Conservation (phyloP, 2,797 vertebrate genomes). For the Amniataba percoides region DNA sequence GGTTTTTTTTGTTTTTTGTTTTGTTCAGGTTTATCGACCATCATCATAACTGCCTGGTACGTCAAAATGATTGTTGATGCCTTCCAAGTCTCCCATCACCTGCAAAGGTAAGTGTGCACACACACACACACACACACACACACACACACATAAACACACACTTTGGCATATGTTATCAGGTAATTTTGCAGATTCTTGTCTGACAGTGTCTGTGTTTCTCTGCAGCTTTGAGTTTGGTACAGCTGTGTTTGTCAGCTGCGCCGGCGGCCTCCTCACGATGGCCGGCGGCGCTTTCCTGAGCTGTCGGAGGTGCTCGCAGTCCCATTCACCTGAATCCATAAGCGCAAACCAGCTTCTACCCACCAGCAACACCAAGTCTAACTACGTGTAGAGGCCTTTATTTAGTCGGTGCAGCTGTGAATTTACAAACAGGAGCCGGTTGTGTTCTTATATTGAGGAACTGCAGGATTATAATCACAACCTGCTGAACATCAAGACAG, state of each 20-base stretch:
- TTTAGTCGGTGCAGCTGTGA: not conserved
- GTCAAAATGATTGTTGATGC: conserved; percentile 65
- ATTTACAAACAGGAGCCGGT: not conserved
- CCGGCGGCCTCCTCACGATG: conserved; percentile 87
- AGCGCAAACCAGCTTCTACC: conserved; percentile 51
- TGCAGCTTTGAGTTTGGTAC: conserved; percentile 91
- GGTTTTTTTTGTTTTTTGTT: no score
- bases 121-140: conserved; percentile 10
- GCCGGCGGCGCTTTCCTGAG: conserved; percentile 89
- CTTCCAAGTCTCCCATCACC: conserved; percentile 35
- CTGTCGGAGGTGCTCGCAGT: conserved; percentile 82
- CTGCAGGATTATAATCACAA: conserved; percentile 13
- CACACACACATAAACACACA: conserved; percentile 16
- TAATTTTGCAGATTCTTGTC: not conserved
- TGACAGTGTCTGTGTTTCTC: conserved; percentile 9
- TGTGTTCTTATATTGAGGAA: conserved; percentile 2
- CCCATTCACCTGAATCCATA: conserved; percentile 17
- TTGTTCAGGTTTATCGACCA: conserved; percentile 73
- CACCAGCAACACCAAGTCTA: conserved; percentile 81
- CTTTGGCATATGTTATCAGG: not conserved
- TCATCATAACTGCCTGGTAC: conserved; percentile 80
- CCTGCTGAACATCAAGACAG: conserved; percentile 7
- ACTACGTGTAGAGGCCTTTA: conserved; percentile 82
- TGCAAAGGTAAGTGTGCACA: conserved; percentile 55
- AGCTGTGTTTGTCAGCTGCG: conserved; percentile 92